Base-by-base conservation (phyloP, 2,113 vertebrate species). In the Periophthalmodon schlosseri region DNA sequence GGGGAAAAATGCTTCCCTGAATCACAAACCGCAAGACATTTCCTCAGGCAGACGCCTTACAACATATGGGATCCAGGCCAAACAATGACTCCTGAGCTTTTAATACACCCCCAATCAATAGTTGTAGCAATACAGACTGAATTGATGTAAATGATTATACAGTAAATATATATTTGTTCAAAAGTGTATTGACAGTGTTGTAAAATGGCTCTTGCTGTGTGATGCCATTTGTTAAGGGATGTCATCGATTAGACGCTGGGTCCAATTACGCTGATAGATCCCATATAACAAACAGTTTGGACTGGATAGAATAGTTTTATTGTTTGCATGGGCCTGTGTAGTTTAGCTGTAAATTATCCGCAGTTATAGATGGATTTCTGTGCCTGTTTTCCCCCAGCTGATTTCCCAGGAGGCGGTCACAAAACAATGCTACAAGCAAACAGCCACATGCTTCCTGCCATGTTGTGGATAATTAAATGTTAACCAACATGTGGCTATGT, bases 321-420 rank as follows among this genome's bases (percentile, higher is more conserved):
- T 88, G 82, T 82, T 81, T 84, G 73, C 57, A 20, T 16, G 73
- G 75, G 82, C 2, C 9, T 83, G 73, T 57, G 68, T 77, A 71
- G 70, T 80, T 86, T 73, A 77, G 85, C 69, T 79, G 80, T 91
- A 85, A 85, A 92, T 90, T 82, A 76, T 85, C 69, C 68, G 67
- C 78, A 87, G 70, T 88, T 88, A 89, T 87, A 87, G 88, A 79
- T 83, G 79, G 71, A 89, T 89, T 83, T 84, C 81, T 80, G 74
- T 77, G 58, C 58, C 44, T 58, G 71, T 87, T 89, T 83, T 88
- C 80, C 68, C 28, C 67, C 60, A 46, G 70, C 68, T 87, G 84
- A 91, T 92, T 91, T 91, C 87, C 88, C 87, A 0, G 2, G 82
- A 81, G 88, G 78, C 70, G 13, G 18, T 73, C 70, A 63, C 46